Base-by-base conservation (phyloP, 2,797 vertebrate species). In the Orientallactaga sibirica region DNA sequence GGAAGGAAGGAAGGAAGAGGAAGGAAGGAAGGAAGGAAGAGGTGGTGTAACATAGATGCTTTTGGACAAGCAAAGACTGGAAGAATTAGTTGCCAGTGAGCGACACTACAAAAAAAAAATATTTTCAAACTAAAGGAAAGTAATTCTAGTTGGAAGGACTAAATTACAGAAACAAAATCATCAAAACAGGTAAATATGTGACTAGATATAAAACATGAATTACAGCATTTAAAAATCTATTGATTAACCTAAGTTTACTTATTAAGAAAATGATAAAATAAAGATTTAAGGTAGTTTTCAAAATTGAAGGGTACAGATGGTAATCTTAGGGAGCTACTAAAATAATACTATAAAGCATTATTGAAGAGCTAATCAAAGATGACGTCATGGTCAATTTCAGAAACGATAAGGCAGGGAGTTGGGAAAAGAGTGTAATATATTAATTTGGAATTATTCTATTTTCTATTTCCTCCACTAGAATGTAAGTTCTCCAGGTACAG, bases 201-300 rank as follows among this genome's bases (percentile, higher is more conserved):
- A 85, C 20, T 62, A 20, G 19, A 81, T 62, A 19, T 29, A 82
- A 94, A 79, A 48, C 62, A 76, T 16, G 43, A 88, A 73, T 7
- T 41, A 22, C 41, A 61, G 20, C 18, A 37, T 48, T 82, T 74
- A 29, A 64, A 58, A 85, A 92, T 70, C 22, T 94, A 74, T 18
- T 33, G 8, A 93, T 48, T 94, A 89, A 91, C 79, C 24, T 64
- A 86, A 29, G 41, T 41, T 90, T 89, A 41, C 62, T 76, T 83
- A 66, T 37, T 82, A 25, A 74, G 27, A 78, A 89, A 70, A 61
- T 20, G 41, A 16, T 52, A 78, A 79, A 88, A 16, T 52, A 66
- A 20, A 92, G 83, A 73, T 58, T 52, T 73, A 92, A 90, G 62
- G 61, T 67, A 80, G 16, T 67, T 6, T 58, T 1, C 41, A 67